Evolutionary conservation across 1,140 invertebrate species (phyloP).

Genomic region (Drosophila miranda): DNA sequence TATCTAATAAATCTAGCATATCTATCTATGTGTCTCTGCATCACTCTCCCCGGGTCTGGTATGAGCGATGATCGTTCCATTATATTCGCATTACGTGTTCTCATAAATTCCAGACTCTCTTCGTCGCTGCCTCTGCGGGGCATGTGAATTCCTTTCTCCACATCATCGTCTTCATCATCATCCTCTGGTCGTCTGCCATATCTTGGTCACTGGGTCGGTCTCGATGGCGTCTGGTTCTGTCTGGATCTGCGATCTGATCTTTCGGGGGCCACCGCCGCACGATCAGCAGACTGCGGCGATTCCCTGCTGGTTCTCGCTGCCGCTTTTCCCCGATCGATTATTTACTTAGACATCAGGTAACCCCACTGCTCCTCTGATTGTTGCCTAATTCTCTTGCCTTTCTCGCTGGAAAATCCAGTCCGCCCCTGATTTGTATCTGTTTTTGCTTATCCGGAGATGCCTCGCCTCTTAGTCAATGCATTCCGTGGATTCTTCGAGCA

Average conservation of each 20-base stretch:
- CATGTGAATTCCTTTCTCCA: slow-evolving; percentile 67
- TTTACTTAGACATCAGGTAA: slow-evolving; percentile 67
- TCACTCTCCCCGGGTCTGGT: slow-evolving; percentile 33
- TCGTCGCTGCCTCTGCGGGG: slow-evolving; percentile 53
- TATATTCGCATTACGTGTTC: slow-evolving; percentile 53
- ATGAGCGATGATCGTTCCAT: slow-evolving; percentile 56
- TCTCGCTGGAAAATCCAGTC: slow-evolving; percentile 25
- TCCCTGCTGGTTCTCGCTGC: slow-evolving; percentile 35
- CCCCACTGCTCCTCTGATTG: slow-evolving; percentile 12
- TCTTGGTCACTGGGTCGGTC: slow-evolving; percentile 75
- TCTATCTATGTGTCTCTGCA: not conserved
- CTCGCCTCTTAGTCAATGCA: slow-evolving; percentile 27
- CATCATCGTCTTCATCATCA: slow-evolving; percentile 32
- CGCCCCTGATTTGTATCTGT: slow-evolving; percentile 50
- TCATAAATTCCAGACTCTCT: slow-evolving; percentile 39
- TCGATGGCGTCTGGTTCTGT: slow-evolving; percentile 54
- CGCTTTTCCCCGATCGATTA: slow-evolving; percentile 6
- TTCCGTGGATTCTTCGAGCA: not conserved
- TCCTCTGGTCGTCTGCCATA: slow-evolving; percentile 45
- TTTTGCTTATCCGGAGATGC: slow-evolving; percentile 23
- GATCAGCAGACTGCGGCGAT: slow-evolving; percentile 17
- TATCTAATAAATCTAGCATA: not conserved
- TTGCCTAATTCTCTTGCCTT: slow-evolving; percentile 22
- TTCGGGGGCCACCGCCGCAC: slow-evolving; percentile 53
- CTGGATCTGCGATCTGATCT: slow-evolving; percentile 43